phyloP scores from a whole-genome alignment of 1,140 invertebrate genomes.

The Lysiphlebus fabarum region DNA sequence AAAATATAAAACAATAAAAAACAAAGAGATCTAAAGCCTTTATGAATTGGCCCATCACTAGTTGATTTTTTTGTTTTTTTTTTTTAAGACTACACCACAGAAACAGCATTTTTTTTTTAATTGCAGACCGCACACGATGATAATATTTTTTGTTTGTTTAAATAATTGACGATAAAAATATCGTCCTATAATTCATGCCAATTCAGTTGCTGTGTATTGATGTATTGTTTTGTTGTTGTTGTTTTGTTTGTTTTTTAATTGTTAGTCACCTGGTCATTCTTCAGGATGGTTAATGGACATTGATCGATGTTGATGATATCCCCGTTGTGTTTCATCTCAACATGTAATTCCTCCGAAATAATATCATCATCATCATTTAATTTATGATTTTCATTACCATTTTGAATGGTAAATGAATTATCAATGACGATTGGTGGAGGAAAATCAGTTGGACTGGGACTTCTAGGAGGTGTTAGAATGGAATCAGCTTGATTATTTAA shows the following conservation, averaged over 20 bases:
- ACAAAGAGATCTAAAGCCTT: too few species aligned
- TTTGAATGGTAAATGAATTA: neutral
- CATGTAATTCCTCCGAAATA: slow-evolving; percentile 40
- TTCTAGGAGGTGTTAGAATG: slow-evolving; percentile 34
- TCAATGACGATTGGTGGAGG: slow-evolving; percentile 32
- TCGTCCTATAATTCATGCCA: too few species aligned
- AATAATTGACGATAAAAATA: too few species aligned
- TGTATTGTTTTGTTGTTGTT: too few species aligned
- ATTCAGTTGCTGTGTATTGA: too few species aligned
- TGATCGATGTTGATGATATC: slow-evolving; percentile 21
- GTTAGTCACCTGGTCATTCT: slow-evolving; percentile 52
- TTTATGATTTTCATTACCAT: slow-evolving; percentile 36
- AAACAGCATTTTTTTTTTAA: slow-evolving; percentile 29
- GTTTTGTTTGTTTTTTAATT: slow-evolving; percentile 27
- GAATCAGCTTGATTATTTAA: slow-evolving; percentile 28
- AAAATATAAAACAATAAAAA: too few species aligned
- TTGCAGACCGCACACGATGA: neutral
- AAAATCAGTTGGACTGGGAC: slow-evolving; percentile 29
- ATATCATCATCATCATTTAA: slow-evolving; percentile 39
- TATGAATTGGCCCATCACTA: too few species aligned
- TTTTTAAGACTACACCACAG: slow-evolving; percentile 32
- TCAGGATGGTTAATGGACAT: slow-evolving; percentile 36
- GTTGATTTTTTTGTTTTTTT: too few species aligned
- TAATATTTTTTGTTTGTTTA: neutral
- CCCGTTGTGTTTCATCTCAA: slow-evolving; percentile 31